A percentile compares a stretch with the other conserved stretches of the same genome.
Evolutionary conservation across 2,888 invertebrate genomes (phyloP).

Genomic region (Cephus spinipes): DNA sequence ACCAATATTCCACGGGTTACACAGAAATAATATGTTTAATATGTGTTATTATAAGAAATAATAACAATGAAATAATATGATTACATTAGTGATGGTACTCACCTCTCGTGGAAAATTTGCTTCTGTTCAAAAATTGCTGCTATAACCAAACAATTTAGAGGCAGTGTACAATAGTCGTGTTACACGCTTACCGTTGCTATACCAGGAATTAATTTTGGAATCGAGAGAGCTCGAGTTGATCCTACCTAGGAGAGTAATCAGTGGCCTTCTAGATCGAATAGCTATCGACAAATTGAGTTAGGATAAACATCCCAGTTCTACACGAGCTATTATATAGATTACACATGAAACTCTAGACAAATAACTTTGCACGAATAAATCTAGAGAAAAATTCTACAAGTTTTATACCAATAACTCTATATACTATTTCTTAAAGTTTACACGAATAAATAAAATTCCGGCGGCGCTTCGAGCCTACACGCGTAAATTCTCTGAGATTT

Average conservation of each 20-base stretch:
- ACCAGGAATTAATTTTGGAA: neutral
- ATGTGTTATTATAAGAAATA: too few relatives aligned
- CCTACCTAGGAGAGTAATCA: neutral
- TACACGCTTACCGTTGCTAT: neutral
- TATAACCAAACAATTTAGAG: neutral
- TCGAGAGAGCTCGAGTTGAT: neutral
- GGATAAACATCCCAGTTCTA: neutral
- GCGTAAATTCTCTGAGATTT: neutral
- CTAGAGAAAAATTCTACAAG: neutral
- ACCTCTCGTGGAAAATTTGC: neutral
- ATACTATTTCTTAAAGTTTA: neutral
- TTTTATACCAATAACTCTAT: neutral
- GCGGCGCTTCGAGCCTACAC: neutral
- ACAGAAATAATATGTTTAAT: too few relatives aligned
- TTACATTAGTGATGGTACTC: too few relatives aligned
- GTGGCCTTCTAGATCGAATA: neutral
- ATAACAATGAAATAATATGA: too few relatives aligned
- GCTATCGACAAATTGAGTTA: neutral
- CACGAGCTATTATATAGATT: neutral
- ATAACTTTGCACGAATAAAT: neutral
- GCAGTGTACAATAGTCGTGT: too few relatives aligned
- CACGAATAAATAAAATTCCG: neutral
- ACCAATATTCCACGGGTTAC: too few relatives aligned
- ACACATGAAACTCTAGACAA: neutral
- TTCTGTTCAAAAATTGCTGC: neutral